These are phyloP conservation scores for Furcula furcula DNA, from an alignment of 2,888 invertebrate species.

Conservation along the genomic window DNA sequence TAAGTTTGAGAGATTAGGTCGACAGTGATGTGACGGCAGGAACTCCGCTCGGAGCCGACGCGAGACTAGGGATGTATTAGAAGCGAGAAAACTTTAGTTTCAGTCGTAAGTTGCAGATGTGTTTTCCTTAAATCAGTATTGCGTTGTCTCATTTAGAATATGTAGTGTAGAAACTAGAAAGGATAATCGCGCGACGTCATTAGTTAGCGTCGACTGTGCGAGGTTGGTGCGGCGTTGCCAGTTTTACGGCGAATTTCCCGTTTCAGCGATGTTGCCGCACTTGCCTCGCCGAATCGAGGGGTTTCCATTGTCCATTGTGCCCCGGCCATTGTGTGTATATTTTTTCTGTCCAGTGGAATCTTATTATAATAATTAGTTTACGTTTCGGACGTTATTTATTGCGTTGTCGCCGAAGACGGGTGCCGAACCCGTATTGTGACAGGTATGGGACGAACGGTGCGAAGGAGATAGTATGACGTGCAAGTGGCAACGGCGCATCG, in stretches of 20 bases:
- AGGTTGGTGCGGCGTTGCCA: conserved; percentile 76
- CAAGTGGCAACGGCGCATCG: conserved; percentile 74
- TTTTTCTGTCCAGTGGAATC: conserved; percentile 38
- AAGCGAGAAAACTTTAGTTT: conserved; percentile 61
- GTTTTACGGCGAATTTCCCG: conserved; percentile 67
- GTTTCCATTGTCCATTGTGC: conserved; percentile 64
- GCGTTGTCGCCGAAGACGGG: conserved; percentile 38
- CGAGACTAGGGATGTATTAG: conserved; percentile 56
- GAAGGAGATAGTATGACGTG: conserved; percentile 58
- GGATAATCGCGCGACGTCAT: conserved; percentile 78
- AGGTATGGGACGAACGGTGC: conserved; percentile 38
- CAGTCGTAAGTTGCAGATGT: conserved; percentile 64
- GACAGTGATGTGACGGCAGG: conserved; percentile 63
- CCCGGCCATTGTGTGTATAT: conserved; percentile 33
- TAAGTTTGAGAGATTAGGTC: conserved; percentile 69
- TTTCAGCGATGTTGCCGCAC: conserved; percentile 68
- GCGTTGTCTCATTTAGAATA: conserved; percentile 70
- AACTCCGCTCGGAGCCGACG: conserved; percentile 52
- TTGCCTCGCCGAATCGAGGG: conserved; percentile 51
- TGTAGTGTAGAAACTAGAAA: conserved; percentile 76
- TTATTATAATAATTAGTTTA: conserved; percentile 49
- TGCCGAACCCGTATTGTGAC: conserved; percentile 33
- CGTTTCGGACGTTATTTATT: conserved; percentile 41
- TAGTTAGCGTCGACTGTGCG: conserved; percentile 57
- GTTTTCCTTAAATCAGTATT: conserved; percentile 77